Evolutionary conservation across 2,888 invertebrate species (phyloP), one percentile per base, ranked within the genome.

Genomic region (Aspidapion aeneum): DNA sequence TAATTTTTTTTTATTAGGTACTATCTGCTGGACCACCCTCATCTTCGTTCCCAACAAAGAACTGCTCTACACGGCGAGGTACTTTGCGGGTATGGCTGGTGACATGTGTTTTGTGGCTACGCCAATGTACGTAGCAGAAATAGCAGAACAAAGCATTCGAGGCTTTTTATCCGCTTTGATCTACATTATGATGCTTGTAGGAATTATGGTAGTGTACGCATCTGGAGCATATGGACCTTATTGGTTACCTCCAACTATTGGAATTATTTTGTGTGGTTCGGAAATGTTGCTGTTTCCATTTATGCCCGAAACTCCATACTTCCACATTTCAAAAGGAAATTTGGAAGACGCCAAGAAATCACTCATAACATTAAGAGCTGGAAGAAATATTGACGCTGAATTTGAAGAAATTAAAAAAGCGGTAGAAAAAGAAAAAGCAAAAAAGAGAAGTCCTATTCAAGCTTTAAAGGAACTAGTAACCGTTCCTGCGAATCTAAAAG

Each of bases 101-200:
- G 75, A 77, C 57, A 76, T 77, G 62, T 75, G 77, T 5, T 79
- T 78, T 66, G 78, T 79, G 1, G 73, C 77, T 7, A 76, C 76
- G 0, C 79, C 78, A 1, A 79, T 79, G 79, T 79, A 78, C 65
- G 74, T 79, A 7, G 78, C 77, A 2, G 79, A 79, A 69, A 77
- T 78, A 57, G 77, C 79, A 1, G 77, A 78, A 63, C 77, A 75
- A 48, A 72, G 74, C 56, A 76, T 79, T 16, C 66, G 79, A 61
- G 79, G 79, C 5, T 75, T 78, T 61, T 58, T 79, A 7, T 76
- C 77, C 0, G 74, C 77, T 2, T 68, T 75, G 17, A 76, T 78
- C 22, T 78, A 75, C 63, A 68, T 78, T 17, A 76, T 77, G 73
- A 75, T 77, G 75, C 69, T 78, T 1, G 64, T 76, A 3, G 79